Base-by-base conservation (phyloP, 1,140 invertebrate genomes). In the Platyscapa corneri region DNA sequence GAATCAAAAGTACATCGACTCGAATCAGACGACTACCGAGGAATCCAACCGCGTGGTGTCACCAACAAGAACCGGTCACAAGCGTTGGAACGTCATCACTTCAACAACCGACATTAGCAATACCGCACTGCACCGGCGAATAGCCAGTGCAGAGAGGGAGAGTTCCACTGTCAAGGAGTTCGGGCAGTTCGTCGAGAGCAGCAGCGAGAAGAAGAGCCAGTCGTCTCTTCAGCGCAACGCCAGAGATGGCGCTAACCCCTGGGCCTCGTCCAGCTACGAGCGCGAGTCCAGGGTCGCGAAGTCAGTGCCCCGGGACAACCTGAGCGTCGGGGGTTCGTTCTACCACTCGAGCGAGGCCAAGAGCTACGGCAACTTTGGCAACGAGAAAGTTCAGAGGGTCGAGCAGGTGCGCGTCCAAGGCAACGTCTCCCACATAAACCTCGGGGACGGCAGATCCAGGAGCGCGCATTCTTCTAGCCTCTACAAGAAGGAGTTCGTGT, bases 401-500 rank as follows among this genome's bases (percentile, higher is more conserved):
- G 94, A 94, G 86, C 94, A 92, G 83, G 93, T 95, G 0, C 94
- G 95, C 34, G 94, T 94, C 34, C 94, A 95, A 18, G 93, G 95
- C 6, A 97, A 96, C 88, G 94, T 95, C 34, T 97, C 96, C 0
- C 94, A 96, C 78, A 96, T 97, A 86, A 95, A 94, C 49, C 89
- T 97, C 1, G 96, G 96, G 1, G 96, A 96, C 83, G 85, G 82
- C 6, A 53, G 34, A 5, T 94, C 94, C 67, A 94, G 90, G 76
- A 87, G 90, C 12, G 89, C 91, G 12, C 89, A 93, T 20, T 94
- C 93, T 14, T 95, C 95, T 12, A 96, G 95, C 87, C 89, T 93
- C 67, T 97, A 97, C 89, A 96, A 96, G 89, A 96, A 95, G 75
- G 97, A 97, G 91, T 97, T 95, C 88, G 94, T 95, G 8, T 95